Percentiles rank a stretch among this genome's conserved stretches.
Evolutionary conservation across 92 coral and sea anemone species (phyloP).

Genomic region (Plumapathes pennacea): DNA sequence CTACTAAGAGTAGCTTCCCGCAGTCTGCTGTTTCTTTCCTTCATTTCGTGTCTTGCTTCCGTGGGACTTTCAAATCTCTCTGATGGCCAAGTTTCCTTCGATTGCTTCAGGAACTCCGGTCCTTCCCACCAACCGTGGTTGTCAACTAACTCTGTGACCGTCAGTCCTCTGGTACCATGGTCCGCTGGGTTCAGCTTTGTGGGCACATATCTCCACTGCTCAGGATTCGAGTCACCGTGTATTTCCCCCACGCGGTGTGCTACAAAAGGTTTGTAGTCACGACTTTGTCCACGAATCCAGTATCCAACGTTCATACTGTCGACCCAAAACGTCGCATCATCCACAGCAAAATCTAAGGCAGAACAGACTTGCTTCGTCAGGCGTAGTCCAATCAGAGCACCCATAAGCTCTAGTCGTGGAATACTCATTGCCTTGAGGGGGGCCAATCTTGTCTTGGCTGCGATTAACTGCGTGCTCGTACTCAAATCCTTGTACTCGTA

Average conservation of each 20-base stretch:
- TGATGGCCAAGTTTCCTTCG: slow-evolving; percentile 21
- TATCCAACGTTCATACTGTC: slow-evolving; percentile 30
- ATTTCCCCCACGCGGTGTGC: slow-evolving; percentile 48
- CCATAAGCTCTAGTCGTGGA: slow-evolving; percentile 43
- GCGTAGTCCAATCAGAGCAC: slow-evolving; percentile 31
- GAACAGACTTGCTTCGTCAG: slow-evolving; percentile 31
- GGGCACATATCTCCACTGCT: slow-evolving; percentile 56
- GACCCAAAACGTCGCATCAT: slow-evolving; percentile 31
- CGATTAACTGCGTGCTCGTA: slow-evolving; percentile 21
- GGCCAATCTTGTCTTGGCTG: slow-evolving; percentile 57
- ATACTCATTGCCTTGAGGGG: slow-evolving; percentile 62
- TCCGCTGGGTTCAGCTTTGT: slow-evolving; percentile 67
- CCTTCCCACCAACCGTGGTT: slow-evolving; percentile 57
- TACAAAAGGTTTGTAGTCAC: slow-evolving; percentile 19
- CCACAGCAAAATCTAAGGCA: slow-evolving; percentile 14
- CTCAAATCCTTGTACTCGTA: slow-evolving; percentile 25
- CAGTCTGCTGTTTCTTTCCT: slow-evolving; percentile 1
- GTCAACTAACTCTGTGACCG: slow-evolving; percentile 24
- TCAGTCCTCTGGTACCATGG: slow-evolving; percentile 40
- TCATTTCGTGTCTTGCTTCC: slow-evolving; percentile 6
- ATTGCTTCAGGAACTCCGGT: slow-evolving; percentile 27
- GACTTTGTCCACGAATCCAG: slow-evolving; percentile 33
- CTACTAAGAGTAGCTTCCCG: slow-evolving; percentile 6
- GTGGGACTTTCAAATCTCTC: slow-evolving; percentile 20
- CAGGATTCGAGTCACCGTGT: slow-evolving; percentile 46